Conservation (phyloP, 2,888 invertebrate genomes). For the Melieria picta region DNA sequence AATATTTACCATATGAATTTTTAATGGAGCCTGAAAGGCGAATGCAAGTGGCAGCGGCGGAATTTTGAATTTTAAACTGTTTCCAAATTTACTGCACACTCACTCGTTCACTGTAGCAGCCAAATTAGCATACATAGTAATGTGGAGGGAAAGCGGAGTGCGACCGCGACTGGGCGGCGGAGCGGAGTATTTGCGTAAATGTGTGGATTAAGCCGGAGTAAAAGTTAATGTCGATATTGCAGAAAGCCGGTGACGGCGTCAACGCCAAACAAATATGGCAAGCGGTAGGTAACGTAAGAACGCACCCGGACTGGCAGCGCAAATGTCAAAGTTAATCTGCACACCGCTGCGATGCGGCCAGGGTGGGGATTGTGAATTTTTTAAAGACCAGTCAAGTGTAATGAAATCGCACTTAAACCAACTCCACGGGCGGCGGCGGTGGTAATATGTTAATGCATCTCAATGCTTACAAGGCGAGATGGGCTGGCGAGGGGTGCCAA, state of each 20-base stretch:
- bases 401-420: constrained; percentile 36
- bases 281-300: too few relatives aligned
- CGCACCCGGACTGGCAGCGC: not conserved
- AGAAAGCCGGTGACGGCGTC: too few relatives aligned
- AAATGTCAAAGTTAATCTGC: constrained; percentile 25
- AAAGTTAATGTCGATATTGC: too few relatives aligned
- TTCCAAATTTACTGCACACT: constrained; percentile 1
- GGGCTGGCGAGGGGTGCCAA: not conserved
- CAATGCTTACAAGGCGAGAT: not conserved
- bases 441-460: not conserved
- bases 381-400: constrained; percentile 38
- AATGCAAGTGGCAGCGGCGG: constrained; percentile 13
- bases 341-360: not conserved
- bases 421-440: constrained; percentile 37
- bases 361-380: not conserved
- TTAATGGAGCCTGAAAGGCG: constrained; percentile 38
- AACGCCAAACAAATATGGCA: too few relatives aligned
- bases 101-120: too few relatives aligned
- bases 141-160: too few relatives aligned
- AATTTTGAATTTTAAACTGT: constrained; percentile 18
- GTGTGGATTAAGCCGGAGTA: too few relatives aligned
- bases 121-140: too few relatives aligned
- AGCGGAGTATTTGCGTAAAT: too few relatives aligned
- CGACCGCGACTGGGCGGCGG: too few relatives aligned
- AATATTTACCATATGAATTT: constrained; percentile 42